Evolutionary conservation across 2,888 invertebrate species (phyloP).

Genomic region (Laothoe populi): DNA sequence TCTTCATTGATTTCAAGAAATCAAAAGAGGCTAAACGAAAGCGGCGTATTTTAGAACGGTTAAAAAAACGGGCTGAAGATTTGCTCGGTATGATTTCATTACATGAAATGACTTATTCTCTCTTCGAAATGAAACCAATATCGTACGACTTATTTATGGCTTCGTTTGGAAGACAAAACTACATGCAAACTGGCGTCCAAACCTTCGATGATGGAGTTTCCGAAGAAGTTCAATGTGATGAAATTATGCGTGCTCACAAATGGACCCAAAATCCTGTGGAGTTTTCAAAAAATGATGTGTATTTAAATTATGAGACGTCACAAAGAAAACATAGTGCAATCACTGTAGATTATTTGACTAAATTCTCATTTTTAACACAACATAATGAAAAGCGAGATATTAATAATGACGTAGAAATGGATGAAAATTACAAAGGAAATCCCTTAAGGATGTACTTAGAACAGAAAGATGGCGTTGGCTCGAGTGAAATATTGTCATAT

Average conservation of each 20-base stretch:
- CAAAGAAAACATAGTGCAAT: constrained; percentile 46
- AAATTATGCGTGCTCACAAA: constrained; percentile 55
- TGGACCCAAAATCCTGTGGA: constrained; percentile 77
- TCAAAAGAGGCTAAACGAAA: constrained; percentile 66
- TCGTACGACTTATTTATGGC: constrained; percentile 78
- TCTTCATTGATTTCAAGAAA: constrained; percentile 73
- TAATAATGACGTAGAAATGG: constrained; percentile 41
- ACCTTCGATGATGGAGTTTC: constrained; percentile 76
- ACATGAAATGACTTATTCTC: constrained; percentile 72
- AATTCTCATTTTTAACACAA: constrained; percentile 57
- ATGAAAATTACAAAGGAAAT: constrained; percentile 60
- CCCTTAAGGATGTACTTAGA: constrained; percentile 71
- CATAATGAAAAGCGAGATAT: constrained; percentile 37
- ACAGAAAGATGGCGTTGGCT: constrained; percentile 73
- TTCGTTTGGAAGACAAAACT: constrained; percentile 72
- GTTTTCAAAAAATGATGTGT: constrained; percentile 65
- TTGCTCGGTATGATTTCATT: constrained; percentile 72
- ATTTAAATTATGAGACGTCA: constrained; percentile 41
- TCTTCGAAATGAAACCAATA: constrained; percentile 80
- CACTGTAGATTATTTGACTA: constrained; percentile 59
- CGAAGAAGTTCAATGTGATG: constrained; percentile 73
- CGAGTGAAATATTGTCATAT: constrained; percentile 62
- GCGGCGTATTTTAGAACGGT: constrained; percentile 53
- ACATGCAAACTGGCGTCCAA: constrained; percentile 69
- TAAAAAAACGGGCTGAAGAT: constrained; percentile 70